Percentiles rank a stretch among this genome's conserved stretches.
These are phyloP conservation scores for Hippocampus comes DNA, from an alignment of 2,113 vertebrate species.

Conservation along the genomic window DNA sequence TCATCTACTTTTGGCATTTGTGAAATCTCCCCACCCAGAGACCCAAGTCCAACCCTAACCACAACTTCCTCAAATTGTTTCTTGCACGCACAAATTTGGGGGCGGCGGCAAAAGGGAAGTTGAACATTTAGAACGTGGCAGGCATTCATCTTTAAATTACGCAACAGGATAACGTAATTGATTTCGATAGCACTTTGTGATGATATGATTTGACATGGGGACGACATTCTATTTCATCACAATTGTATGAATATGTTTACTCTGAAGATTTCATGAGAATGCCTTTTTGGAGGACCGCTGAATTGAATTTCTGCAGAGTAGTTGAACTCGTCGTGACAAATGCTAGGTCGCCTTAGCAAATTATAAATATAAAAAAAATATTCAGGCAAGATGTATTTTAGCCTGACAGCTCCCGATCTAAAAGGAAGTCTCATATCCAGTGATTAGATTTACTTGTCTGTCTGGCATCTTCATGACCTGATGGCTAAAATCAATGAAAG, in stretches of 20 bases:
- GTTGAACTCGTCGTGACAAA: not conserved
- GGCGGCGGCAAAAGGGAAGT: not conserved
- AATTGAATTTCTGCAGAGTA: not conserved
- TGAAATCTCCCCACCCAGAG: not conserved
- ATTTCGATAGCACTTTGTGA: not conserved
- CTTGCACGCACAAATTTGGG: not conserved
- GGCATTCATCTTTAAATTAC: not conserved
- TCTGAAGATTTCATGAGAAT: not conserved
- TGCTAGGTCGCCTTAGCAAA: not conserved
- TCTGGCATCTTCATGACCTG: not conserved
- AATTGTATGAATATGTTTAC: not conserved
- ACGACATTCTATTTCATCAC: not conserved
- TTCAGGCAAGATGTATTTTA: not conserved
- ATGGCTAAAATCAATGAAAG: not conserved
- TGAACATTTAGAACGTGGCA: not conserved
- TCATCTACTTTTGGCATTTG: conserved; percentile 14
- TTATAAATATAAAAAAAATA: not conserved
- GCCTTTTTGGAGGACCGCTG: not conserved
- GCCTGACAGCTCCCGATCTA: not conserved
- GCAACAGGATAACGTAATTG: not conserved
- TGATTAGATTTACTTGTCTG: not conserved
- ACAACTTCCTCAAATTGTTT: conserved; percentile 50
- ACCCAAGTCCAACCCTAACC: conserved; percentile 17
- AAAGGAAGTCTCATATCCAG: not conserved
- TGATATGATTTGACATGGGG: not conserved